Evolutionary conservation across 2,797 vertebrate genomes (phyloP).

Genomic region (Girardinus metallicus): DNA sequence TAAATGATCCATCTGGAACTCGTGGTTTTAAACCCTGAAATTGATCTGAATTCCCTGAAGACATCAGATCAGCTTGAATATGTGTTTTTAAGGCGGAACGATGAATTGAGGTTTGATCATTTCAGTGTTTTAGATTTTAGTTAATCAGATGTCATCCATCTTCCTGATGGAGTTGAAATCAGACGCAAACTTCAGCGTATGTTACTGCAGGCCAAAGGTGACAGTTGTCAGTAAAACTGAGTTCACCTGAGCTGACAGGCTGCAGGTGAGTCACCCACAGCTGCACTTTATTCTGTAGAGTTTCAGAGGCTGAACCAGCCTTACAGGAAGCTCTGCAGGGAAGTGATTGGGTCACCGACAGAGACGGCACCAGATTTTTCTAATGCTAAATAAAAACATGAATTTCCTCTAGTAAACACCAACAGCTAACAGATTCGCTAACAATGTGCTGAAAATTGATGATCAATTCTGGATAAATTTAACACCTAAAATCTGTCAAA

Average conservation of each 20-base stretch:
- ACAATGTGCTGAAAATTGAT: not conserved
- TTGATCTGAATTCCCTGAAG: not conserved
- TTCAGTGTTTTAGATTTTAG: too few relatives aligned
- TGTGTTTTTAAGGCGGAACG: too few relatives aligned
- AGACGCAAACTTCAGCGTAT: not conserved
- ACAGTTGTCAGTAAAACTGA: slow-evolving; percentile 17
- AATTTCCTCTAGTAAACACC: not conserved
- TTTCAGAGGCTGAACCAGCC: not conserved
- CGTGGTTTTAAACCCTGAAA: not conserved
- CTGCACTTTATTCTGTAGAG: not conserved
- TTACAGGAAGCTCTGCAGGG: slow-evolving; percentile 1
- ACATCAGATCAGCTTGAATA: not conserved
- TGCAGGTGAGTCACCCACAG: slow-evolving; percentile 3
- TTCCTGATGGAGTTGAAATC: not conserved
- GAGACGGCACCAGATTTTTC: too few relatives aligned
- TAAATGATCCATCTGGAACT: not conserved
- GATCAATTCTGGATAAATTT: not conserved
- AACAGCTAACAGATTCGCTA: not conserved
- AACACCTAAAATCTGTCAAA: not conserved
- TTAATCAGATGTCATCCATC: not conserved
- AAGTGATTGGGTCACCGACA: not conserved
- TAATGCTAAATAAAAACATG: not conserved
- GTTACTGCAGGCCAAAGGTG: too few relatives aligned
- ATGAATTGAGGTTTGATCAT: too few relatives aligned
- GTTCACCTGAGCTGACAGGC: not conserved